These are phyloP conservation scores for Ailuropoda melanoleuca DNA, from an alignment of 2,113 vertebrate genomes.

Conservation along the genomic window DNA sequence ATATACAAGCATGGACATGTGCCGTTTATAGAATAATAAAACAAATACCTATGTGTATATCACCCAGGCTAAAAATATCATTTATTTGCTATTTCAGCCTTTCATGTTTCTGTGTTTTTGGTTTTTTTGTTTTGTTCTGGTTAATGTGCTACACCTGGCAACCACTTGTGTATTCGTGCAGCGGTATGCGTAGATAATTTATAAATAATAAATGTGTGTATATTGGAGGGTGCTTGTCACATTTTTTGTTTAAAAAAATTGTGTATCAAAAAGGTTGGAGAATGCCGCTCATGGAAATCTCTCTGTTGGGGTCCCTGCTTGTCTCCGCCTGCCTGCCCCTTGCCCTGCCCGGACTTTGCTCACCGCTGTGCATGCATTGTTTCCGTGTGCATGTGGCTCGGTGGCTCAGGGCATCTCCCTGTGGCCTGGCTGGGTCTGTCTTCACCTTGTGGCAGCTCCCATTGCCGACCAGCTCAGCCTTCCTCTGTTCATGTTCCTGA, in stretches of 20 bases:
- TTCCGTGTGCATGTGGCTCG: rapidly evolving
- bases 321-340: not conserved
- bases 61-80: not conserved
- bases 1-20: not conserved
- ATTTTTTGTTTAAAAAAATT: not conserved
- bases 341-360: too few species aligned
- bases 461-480: not conserved
- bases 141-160: not conserved
- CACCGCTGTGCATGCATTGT: rapidly evolving
- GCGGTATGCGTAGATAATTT: not conserved
- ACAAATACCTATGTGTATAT: not conserved
- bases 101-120: not conserved
- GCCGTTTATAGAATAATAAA: not conserved
- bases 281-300: not conserved
- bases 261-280: not conserved
- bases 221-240: not conserved
- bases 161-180: not conserved
- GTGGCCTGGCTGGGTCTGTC: not conserved
- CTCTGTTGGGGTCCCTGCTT: too few species aligned
- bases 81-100: not conserved
- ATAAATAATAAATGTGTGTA: not conserved
- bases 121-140: not conserved
- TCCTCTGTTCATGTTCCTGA: not conserved
- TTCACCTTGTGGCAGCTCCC: not conserved
- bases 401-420: too few species aligned